These are phyloP conservation scores for Syndactyla subalaris DNA, from an alignment of 2,797 vertebrate genomes.

Conservation along the genomic window DNA sequence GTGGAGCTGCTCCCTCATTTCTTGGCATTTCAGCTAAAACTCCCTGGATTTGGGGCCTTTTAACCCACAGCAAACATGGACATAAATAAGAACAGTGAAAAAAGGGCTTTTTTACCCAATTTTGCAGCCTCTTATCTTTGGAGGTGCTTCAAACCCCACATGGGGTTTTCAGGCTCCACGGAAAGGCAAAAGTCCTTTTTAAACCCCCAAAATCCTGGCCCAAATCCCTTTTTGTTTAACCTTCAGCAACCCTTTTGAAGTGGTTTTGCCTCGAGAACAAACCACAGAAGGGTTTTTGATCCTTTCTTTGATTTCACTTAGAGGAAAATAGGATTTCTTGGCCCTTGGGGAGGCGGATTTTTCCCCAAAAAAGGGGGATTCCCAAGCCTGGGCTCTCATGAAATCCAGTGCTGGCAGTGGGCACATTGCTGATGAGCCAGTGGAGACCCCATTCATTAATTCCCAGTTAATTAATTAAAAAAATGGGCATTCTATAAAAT, in stretches of 20 bases:
- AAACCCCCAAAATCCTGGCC: background rate
- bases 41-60: background rate
- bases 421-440: background rate
- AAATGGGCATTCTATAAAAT: background rate
- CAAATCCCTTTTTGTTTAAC: background rate
- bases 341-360: rapidly evolving
- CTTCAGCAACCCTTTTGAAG: background rate
- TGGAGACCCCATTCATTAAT: background rate
- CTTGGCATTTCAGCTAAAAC: background rate
- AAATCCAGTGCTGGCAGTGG: background rate
- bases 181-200: background rate
- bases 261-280: background rate
- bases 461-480: background rate
- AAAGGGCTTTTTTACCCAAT: background rate
- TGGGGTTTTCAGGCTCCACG: rapidly evolving
- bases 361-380: background rate
- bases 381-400: background rate
- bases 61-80: rapidly evolving
- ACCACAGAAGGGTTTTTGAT: background rate
- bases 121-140: background rate
- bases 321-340: background rate
- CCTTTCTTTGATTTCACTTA: background rate
- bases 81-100: background rate
- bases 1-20: background rate
- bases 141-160: rapidly evolving